Conservation (phyloP, 1,140 invertebrate genomes). For the Trissolcus basalis region DNA sequence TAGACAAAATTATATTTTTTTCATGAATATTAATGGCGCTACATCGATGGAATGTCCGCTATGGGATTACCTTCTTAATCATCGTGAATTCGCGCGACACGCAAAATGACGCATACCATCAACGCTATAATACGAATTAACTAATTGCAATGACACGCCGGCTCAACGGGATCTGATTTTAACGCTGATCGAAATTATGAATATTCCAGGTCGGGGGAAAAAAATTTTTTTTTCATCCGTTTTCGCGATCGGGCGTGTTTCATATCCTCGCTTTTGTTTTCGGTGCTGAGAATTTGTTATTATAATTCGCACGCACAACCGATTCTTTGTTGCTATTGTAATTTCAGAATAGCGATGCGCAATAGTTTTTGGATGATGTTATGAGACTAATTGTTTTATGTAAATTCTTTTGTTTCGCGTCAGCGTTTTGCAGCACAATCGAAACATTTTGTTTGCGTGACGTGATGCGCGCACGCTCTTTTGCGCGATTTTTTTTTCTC, state of each 20-base stretch:
- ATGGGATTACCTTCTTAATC: slow-evolving; percentile 42
- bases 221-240: slow-evolving; percentile 22
- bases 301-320: slow-evolving; percentile 39
- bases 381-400: slow-evolving; percentile 41
- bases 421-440: slow-evolving; percentile 7
- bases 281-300: slow-evolving; percentile 32
- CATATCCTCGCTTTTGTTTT: slow-evolving; percentile 26
- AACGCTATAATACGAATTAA: slow-evolving; percentile 33
- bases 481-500: neutral
- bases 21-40: slow-evolving; percentile 34
- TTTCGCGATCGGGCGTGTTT: slow-evolving; percentile 14
- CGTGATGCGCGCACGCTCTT: neutral
- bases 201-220: slow-evolving; percentile 27
- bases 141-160: slow-evolving; percentile 38
- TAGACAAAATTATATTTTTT: slow-evolving; percentile 10
- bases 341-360: slow-evolving; percentile 29
- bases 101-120: slow-evolving; percentile 38
- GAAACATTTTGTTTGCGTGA: slow-evolving; percentile 9
- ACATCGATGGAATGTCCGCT: slow-evolving; percentile 18
- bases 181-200: slow-evolving; percentile 48
- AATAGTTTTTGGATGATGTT: slow-evolving; percentile 39
- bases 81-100: slow-evolving; percentile 32
- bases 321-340: slow-evolving; percentile 44
- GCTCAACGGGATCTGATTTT: slow-evolving; percentile 38
- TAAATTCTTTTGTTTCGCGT: slow-evolving; percentile 23